Evolutionary conservation across 1,140 invertebrate genomes (phyloP).

Genomic region (Dryas iulia): DNA sequence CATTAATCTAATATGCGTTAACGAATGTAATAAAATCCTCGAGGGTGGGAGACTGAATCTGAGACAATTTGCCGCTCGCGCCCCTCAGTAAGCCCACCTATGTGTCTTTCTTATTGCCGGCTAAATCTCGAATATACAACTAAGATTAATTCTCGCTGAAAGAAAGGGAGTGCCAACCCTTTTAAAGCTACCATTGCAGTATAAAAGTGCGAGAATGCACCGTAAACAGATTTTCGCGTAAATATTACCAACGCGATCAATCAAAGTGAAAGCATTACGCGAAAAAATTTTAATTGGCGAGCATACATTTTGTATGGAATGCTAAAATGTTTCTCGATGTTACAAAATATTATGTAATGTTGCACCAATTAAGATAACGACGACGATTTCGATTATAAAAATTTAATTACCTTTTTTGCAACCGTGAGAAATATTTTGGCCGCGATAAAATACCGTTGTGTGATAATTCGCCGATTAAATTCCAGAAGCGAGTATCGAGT

Average conservation of each 20-base stretch:
- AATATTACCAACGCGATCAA: slow-evolving; percentile 2
- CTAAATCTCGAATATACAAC: slow-evolving; percentile 79
- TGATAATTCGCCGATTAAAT: slow-evolving; percentile 50
- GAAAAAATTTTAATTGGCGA: slow-evolving; percentile 7
- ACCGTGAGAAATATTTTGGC: slow-evolving; percentile 48
- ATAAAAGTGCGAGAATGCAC: slow-evolving; percentile 14
- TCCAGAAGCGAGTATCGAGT: slow-evolving; percentile 35
- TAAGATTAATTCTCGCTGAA: slow-evolving; percentile 77
- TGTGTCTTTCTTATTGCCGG: slow-evolving; percentile 77
- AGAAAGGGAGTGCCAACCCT: slow-evolving; percentile 71
- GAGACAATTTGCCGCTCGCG: slow-evolving; percentile 72
- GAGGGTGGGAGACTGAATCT: slow-evolving; percentile 56
- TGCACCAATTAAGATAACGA: not conserved
- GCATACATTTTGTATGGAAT: not conserved
- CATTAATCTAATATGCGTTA: slow-evolving; percentile 76
- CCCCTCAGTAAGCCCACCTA: slow-evolving; percentile 74
- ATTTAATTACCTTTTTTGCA: not conserved
- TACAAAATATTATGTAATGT: not conserved
- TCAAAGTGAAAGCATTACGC: slow-evolving; percentile 10
- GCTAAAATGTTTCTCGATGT: slow-evolving; percentile 16
- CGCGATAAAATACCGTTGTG: slow-evolving; percentile 38
- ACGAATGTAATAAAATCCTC: slow-evolving; percentile 77
- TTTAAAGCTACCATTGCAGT: slow-evolving; percentile 34
- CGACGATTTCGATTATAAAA: not conserved
- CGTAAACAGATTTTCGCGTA: not conserved